phyloP scores from a whole-genome alignment of 1,140 invertebrate genomes.

The Tetramorium simillimum region DNA sequence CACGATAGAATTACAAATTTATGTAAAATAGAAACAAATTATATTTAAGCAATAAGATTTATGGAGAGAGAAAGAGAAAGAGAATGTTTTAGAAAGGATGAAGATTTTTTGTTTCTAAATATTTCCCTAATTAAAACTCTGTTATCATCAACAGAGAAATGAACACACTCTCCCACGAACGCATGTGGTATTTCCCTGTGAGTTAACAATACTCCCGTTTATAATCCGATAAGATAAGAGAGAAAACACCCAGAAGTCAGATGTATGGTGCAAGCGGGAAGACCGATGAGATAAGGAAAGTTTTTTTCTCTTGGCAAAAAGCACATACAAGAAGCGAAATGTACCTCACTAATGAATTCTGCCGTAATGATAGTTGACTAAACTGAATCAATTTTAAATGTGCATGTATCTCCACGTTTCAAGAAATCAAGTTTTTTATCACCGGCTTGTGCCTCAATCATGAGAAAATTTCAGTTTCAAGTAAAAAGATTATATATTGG shows the following conservation, averaged over 20 bases:
- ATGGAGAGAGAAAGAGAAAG: too few relatives aligned
- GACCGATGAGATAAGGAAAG: background rate
- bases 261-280: background rate
- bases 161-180: background rate
- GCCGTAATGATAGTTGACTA: background rate
- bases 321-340: background rate
- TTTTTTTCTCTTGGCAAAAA: background rate
- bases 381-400: background rate
- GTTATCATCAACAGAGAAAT: background rate
- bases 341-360: background rate
- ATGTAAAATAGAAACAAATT: background rate
- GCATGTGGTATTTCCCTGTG: background rate
- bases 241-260: background rate
- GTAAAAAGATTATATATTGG: background rate
- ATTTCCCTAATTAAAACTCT: background rate
- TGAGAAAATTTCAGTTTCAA: background rate
- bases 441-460: background rate
- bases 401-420: too few relatives aligned
- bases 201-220: constrained; percentile 32
- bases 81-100: too few relatives aligned
- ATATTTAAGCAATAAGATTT: background rate
- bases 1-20: background rate
- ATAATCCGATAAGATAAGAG: constrained; percentile 43
- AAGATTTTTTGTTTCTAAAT: too few relatives aligned
- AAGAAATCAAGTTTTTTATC: background rate